Evolutionary conservation across 2,888 invertebrate genomes (phyloP).

Genomic region (Aspidiotus destructor): DNA sequence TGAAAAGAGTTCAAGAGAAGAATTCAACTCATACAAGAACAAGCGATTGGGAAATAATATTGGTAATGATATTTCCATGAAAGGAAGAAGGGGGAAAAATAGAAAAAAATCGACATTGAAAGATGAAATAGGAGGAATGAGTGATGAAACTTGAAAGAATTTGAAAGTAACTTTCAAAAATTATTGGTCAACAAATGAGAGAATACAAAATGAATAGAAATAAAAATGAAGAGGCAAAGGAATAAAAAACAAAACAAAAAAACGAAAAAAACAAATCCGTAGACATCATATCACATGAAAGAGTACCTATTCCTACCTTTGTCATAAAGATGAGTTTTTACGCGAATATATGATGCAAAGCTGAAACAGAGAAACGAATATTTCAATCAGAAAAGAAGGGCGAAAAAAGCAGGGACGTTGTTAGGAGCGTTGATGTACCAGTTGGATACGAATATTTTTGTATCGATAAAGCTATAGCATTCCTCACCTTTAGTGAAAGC

Average conservation of each 20-base stretch:
- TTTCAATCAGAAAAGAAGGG: background rate
- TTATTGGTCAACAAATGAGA: slow-evolving; percentile 17
- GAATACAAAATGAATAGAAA: slow-evolving; percentile 10
- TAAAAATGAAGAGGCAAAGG: slow-evolving; percentile 14
- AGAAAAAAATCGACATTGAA: too few species aligned
- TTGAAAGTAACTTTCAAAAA: slow-evolving; percentile 16
- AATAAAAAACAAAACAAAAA: slow-evolving; percentile 6
- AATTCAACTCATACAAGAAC: background rate
- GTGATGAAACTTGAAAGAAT: background rate
- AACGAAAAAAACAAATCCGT: slow-evolving; percentile 22
- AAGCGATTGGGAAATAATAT: background rate
- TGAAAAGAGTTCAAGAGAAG: background rate
- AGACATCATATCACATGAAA: slow-evolving; percentile 29
- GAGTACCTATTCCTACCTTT: slow-evolving; percentile 33
- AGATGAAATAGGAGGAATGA: too few species aligned
- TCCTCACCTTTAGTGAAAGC: slow-evolving; percentile 27
- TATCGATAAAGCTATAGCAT: too few species aligned
- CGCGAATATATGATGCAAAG: slow-evolving; percentile 32
- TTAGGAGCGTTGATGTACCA: background rate
- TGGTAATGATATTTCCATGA: background rate
- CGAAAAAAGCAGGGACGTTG: background rate
- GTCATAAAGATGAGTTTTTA: slow-evolving; percentile 31
- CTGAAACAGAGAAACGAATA: slow-evolving; percentile 18
- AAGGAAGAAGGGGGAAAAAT: background rate
- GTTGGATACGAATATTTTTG: too few species aligned